Percentiles rank a stretch among this genome's conserved stretches.
These are phyloP conservation scores for Emydocephalus ijimae DNA, from an alignment of 2,113 vertebrate genomes.

Conservation along the genomic window DNA sequence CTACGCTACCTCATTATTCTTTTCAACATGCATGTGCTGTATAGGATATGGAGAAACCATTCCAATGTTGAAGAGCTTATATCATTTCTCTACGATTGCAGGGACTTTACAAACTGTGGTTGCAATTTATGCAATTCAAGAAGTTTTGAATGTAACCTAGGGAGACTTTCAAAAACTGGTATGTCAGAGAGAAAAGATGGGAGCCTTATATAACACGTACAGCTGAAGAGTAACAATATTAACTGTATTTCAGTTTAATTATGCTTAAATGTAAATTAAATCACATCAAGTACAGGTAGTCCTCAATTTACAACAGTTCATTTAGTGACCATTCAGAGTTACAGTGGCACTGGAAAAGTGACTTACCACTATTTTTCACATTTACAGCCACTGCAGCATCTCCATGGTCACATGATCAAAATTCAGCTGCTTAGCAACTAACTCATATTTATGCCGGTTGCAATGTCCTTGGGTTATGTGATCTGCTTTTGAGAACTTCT, in stretches of 20 bases:
- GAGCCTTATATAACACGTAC: neutral
- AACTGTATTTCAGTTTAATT: too few species aligned
- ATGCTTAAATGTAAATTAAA: neutral
- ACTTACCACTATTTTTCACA: too few species aligned
- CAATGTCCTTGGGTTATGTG: too few species aligned
- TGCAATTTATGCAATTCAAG: neutral
- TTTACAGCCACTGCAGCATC: too few species aligned
- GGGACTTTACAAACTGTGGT: neutral
- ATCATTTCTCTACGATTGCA: neutral
- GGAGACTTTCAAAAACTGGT: neutral
- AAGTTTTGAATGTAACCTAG: neutral
- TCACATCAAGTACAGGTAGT: neutral
- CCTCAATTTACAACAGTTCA: too few species aligned
- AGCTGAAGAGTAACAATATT: neutral
- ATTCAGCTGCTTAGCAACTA: too few species aligned
- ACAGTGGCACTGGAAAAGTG: too few species aligned
- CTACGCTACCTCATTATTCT: neutral
- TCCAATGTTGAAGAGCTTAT: neutral
- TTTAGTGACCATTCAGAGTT: too few species aligned
- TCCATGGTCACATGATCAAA: too few species aligned
- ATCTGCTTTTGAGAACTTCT: too few species aligned
- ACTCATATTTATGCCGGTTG: too few species aligned
- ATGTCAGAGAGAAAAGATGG: neutral
- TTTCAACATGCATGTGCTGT: neutral
- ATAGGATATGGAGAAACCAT: neutral